These are phyloP conservation scores for Ecdyonurus torrentis DNA, from an alignment of 2,888 invertebrate species.

Conservation along the genomic window DNA sequence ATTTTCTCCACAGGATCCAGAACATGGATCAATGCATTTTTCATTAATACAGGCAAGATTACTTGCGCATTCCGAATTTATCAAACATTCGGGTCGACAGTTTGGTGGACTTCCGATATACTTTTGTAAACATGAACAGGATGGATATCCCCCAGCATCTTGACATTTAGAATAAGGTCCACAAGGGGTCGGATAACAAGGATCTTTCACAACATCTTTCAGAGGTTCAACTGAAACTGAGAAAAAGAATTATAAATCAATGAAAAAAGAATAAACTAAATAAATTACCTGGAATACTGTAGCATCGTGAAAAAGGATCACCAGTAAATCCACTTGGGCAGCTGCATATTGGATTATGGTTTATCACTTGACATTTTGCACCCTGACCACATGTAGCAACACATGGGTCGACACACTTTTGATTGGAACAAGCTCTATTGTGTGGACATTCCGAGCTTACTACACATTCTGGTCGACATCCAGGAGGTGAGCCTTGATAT, in stretches of 20 bases:
- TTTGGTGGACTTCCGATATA: conserved; percentile 60
- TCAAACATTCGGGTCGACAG: conserved; percentile 59
- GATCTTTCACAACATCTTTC: conserved; percentile 23
- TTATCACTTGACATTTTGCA: conserved; percentile 53
- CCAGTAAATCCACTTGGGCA: conserved; percentile 54
- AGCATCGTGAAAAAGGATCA: conserved; percentile 52
- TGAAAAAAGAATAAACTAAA: not conserved
- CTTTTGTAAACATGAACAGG: conserved; percentile 28
- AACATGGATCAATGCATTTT: conserved; percentile 64
- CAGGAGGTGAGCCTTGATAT: conserved; percentile 50
- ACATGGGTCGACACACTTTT: conserved; percentile 53
- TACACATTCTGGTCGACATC: conserved; percentile 45
- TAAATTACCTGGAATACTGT: conserved; percentile 31
- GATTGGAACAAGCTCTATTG: conserved; percentile 49
- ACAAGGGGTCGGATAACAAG: conserved; percentile 64
- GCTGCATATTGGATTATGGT: conserved; percentile 59
- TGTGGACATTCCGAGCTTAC: conserved; percentile 18
- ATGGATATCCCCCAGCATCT: conserved; percentile 43
- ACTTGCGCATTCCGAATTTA: conserved; percentile 52
- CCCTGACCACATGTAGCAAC: conserved; percentile 56
- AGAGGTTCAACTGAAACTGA: conserved; percentile 18
- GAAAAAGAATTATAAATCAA: not conserved
- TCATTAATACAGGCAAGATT: conserved; percentile 56
- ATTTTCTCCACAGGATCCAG: conserved; percentile 52
- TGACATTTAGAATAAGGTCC: conserved; percentile 64